Evolutionary conservation across 1,140 invertebrate species (phyloP).

Genomic region (Steinernema feltiae): DNA sequence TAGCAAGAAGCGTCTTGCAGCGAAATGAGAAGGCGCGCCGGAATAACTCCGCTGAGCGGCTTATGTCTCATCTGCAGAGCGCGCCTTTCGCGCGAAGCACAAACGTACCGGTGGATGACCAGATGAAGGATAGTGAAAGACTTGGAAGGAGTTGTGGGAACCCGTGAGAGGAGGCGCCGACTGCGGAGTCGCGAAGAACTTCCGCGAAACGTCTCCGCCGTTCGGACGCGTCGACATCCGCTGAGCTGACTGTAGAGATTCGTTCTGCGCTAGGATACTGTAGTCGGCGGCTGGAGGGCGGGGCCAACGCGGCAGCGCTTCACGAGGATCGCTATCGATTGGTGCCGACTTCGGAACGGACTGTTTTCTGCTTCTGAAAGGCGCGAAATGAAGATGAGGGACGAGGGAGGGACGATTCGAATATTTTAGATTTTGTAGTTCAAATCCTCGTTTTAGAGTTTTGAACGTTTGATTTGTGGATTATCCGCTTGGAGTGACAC

Average conservation of each 20-base stretch:
- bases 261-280: not conserved
- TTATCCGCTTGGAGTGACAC: no score
- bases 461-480: no score
- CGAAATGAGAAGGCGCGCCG: not conserved
- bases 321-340: slow-evolving; percentile 2
- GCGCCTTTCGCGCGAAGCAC: not conserved
- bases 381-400: not conserved
- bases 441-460: no score
- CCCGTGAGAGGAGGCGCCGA: slow-evolving; percentile 9
- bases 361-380: slow-evolving; percentile 6
- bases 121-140: not conserved
- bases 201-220: not conserved
- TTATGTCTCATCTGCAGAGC: not conserved
- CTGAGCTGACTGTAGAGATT: not conserved
- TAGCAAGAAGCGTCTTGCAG: not conserved
- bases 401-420: no score
- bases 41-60: no score
- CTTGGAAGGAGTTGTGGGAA: not conserved
- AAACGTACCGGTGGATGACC: not conserved
- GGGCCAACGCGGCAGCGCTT: not conserved
- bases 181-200: not conserved
- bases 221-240: not conserved
- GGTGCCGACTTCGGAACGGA: slow-evolving; percentile 4
- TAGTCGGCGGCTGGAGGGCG: not conserved
- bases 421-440: no score